Base-by-base conservation (phyloP, 1,140 invertebrate genomes). In the Danaus plexippus region DNA sequence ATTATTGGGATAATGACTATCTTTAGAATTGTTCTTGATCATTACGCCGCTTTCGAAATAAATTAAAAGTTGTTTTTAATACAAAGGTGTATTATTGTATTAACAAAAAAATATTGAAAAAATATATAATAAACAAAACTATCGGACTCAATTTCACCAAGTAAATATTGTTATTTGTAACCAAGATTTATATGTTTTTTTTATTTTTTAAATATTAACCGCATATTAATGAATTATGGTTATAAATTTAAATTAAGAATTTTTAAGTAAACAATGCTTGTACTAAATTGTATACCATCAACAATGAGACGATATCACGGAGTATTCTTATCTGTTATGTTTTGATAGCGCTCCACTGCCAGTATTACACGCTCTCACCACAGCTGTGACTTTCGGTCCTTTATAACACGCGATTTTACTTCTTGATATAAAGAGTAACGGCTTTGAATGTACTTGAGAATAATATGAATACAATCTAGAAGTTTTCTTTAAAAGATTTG, bases 311-410 rank as follows among this genome's bases (percentile, higher is more conserved):
- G 56, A 63, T 59, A 58, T 51, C 49, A 32, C 47, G 45, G 43
- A 62, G 48, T 46, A 48, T 47, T 58, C 58, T 60, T 60, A 55
- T 60, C 58, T 60, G 55, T 63, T 63, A 63, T 63, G 61, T 63
- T 63, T 63, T 63, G 61, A 63, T 51, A 63, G 61, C 61, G 56
- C 52, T 58, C 52, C 41, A 54, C 61, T 63, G 56, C 44, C 61
- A 52, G 61, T 63, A 59, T 63, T 63, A 63, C 61, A 63, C 56
- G 61, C 61, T 63, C 61, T 51, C 51, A 59, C 61, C 61, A 45
- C 61, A 63, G 61, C 61, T 63, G 61, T 54, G 61, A 53, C 61
- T 63, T 59, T 50, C 13, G 9, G 10, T n/a, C 32, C 1, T 55
- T 63, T 55, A 63, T 5, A 63, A 4, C 9, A 5, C 10, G 53